These are phyloP conservation scores for Microchirus variegatus DNA, from an alignment of 2,797 vertebrate species.

Conservation along the genomic window DNA sequence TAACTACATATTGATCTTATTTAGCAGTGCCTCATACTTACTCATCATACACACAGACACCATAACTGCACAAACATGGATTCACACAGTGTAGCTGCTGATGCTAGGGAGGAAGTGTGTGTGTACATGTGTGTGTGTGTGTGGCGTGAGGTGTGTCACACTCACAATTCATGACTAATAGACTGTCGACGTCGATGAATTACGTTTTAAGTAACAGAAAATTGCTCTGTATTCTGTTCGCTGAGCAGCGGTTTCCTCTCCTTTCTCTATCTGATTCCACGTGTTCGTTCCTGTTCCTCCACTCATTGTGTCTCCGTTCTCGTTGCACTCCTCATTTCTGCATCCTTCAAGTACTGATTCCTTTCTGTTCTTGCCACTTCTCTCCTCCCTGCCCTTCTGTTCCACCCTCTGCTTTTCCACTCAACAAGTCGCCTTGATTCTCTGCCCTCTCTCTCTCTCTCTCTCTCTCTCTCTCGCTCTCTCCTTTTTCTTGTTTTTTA, in stretches of 20 bases:
- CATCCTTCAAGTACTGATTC: slow-evolving; percentile 37
- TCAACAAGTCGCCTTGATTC: slow-evolving; percentile 60
- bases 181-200: slow-evolving; percentile 83
- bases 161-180: slow-evolving; percentile 81
- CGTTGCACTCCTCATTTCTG: slow-evolving; percentile 39
- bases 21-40: slow-evolving; percentile 65
- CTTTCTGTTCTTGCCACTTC: slow-evolving; percentile 31
- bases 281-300: slow-evolving; percentile 36
- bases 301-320: slow-evolving; percentile 49
- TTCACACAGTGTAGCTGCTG: slow-evolving; percentile 20
- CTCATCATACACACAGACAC: slow-evolving; percentile 53
- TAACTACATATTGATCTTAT: slow-evolving; percentile 83
- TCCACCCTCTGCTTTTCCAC: slow-evolving; percentile 15
- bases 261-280: slow-evolving; percentile 49
- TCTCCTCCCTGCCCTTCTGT: slow-evolving; percentile 31
- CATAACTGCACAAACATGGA: slow-evolving; percentile 36
- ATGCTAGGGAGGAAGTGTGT: slow-evolving; percentile 8
- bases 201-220: slow-evolving; percentile 83
- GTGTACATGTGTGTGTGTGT: neutral
- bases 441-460: neutral
- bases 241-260: slow-evolving; percentile 69
- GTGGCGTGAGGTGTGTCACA: slow-evolving; percentile 59
- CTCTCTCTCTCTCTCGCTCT: neutral
- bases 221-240: slow-evolving; percentile 77
- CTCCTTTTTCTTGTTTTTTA: slow-evolving; percentile 14